These are phyloP conservation scores for Siphlonurus alternatus DNA, from an alignment of 2,888 invertebrate genomes.

Conservation along the genomic window DNA sequence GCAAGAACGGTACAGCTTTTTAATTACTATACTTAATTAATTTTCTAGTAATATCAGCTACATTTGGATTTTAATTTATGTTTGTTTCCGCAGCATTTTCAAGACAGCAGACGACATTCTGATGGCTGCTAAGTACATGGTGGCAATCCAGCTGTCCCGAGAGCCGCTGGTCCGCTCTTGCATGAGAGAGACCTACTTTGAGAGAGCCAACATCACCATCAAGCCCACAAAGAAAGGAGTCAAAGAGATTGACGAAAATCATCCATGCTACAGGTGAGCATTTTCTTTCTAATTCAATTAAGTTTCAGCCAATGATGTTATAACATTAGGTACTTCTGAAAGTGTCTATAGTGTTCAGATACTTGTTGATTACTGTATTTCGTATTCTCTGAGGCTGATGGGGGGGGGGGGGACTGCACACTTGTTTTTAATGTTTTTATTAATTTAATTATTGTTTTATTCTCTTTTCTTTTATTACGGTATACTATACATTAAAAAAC, in stretches of 20 bases:
- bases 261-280: constrained; percentile 52
- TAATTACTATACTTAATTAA: neutral
- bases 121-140: constrained; percentile 84
- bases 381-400: neutral
- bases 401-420: too few relatives aligned
- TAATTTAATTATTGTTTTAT: too few relatives aligned
- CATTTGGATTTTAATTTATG: neutral
- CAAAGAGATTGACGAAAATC: constrained; percentile 92
- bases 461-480: too few relatives aligned
- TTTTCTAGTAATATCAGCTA: neutral
- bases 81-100: constrained; percentile 30
- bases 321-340: constrained; percentile 7
- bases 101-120: constrained; percentile 63
- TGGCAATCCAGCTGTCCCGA: constrained; percentile 80
- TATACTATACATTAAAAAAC: too few relatives aligned
- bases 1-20: neutral
- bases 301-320: neutral
- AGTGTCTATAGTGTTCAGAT: neutral
- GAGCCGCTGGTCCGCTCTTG: constrained; percentile 79
- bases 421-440: too few relatives aligned
- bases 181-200: constrained; percentile 72
- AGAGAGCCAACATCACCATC: constrained; percentile 67
- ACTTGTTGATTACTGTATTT: neutral
- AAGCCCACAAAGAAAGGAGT: constrained; percentile 77
- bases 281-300: constrained; percentile 5